Percentiles rank a stretch among this genome's conserved stretches.
Evolutionary conservation across 2,113 vertebrate genomes (phyloP).

Genomic region (Sclerurus mexicanus): DNA sequence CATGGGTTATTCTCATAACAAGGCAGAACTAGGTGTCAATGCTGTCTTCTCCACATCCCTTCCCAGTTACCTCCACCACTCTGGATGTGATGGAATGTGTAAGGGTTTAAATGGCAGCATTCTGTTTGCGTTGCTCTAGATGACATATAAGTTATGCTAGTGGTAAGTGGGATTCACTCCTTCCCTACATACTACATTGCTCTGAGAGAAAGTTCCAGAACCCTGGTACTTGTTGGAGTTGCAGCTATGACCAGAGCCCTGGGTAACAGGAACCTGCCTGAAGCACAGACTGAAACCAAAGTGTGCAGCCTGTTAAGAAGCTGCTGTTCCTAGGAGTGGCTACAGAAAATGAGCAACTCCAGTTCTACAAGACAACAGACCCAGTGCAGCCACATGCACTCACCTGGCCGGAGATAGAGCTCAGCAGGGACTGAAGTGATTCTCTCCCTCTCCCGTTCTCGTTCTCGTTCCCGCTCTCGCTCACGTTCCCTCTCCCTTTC

Average conservation of each 20-base stretch:
- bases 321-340: neutral
- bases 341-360: neutral
- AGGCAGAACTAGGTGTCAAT: neutral
- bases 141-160: neutral
- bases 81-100: neutral
- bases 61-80: neutral
- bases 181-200: neutral
- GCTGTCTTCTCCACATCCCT: neutral
- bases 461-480: constrained; percentile 63
- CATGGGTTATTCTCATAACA: neutral
- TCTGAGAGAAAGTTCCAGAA: neutral
- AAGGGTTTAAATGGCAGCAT: neutral
- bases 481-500: constrained; percentile 75
- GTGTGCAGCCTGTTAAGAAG: neutral
- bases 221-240: neutral
- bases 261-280: neutral
- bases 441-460: constrained; percentile 70
- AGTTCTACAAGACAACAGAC: neutral
- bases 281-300: neutral
- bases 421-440: constrained; percentile 69
- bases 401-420: constrained; percentile 79
- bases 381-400: neutral
- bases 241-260: neutral
- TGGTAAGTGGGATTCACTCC: neutral
- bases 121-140: neutral